These are phyloP conservation scores for Synanthedon tipuliformis DNA, from an alignment of 2,888 invertebrate species.

Conservation along the genomic window DNA sequence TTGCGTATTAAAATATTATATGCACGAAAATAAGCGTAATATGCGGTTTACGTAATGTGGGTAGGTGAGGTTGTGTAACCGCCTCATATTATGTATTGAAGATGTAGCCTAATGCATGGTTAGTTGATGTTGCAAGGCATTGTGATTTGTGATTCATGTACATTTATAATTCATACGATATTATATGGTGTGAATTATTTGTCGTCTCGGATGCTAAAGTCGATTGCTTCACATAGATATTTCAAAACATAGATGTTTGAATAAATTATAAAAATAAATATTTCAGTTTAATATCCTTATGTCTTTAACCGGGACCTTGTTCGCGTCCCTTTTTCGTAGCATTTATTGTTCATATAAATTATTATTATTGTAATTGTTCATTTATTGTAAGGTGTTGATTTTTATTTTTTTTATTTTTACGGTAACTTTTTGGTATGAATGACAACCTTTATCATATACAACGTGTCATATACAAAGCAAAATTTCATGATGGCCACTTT, in stretches of 20 bases:
- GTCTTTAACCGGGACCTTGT: too few species aligned
- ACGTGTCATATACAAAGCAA: too few species aligned
- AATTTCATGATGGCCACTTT: too few species aligned
- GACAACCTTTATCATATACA: too few species aligned
- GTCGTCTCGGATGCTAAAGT: neutral
- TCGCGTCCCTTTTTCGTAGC: too few species aligned
- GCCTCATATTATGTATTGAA: constrained; percentile 12
- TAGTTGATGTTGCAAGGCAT: constrained; percentile 4
- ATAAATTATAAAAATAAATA: neutral
- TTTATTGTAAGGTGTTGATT: too few species aligned
- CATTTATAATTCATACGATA: neutral
- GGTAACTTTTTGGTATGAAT: too few species aligned
- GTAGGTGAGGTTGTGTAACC: constrained; percentile 11
- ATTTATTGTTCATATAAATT: too few species aligned
- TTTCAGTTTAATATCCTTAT: too few species aligned
- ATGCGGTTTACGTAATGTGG: constrained; percentile 20
- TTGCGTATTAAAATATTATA: constrained; percentile 19
- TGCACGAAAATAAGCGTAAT: constrained; percentile 18
- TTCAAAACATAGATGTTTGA: too few species aligned
- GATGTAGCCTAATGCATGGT: constrained; percentile 5
- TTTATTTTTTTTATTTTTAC: too few species aligned
- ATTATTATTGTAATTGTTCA: too few species aligned
- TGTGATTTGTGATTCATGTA: constrained; percentile 1
- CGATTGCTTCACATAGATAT: neutral
- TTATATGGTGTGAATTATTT: neutral